phyloP scores from a whole-genome alignment of 2,888 invertebrate genomes.

The Drosophila phalerata region DNA sequence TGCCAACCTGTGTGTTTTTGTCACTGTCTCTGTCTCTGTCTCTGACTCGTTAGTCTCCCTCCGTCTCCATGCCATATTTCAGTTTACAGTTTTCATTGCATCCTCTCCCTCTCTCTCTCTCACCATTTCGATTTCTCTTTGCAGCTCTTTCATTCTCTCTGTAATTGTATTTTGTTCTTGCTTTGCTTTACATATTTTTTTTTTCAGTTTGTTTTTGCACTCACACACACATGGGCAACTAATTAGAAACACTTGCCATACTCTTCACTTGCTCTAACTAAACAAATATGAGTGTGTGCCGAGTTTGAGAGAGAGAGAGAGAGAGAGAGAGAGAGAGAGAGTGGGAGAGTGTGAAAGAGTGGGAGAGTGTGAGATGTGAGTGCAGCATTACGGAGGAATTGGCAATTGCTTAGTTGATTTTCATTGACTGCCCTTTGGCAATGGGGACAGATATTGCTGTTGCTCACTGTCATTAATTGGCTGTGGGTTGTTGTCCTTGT shows the following conservation, averaged over 20 bases:
- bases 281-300: neutral
- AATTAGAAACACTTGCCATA: slow-evolving; percentile 74
- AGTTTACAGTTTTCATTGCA: slow-evolving; percentile 60
- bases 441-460: slow-evolving; percentile 69
- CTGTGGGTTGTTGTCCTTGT: slow-evolving; percentile 45
- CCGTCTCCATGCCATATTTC: slow-evolving; percentile 62
- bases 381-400: slow-evolving; percentile 40
- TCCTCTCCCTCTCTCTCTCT: neutral
- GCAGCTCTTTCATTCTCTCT: slow-evolving; percentile 28
- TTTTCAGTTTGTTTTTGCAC: slow-evolving; percentile 31
- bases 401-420: slow-evolving; percentile 79
- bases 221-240: slow-evolving; percentile 48
- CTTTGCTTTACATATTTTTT: slow-evolving; percentile 15
- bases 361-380: neutral
- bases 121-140: slow-evolving; percentile 14
- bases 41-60: slow-evolving; percentile 52
- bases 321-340: neutral
- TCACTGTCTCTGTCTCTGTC: neutral
- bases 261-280: slow-evolving; percentile 28
- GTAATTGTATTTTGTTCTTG: slow-evolving; percentile 56
- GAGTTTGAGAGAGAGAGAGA: neutral
- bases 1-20: slow-evolving; percentile 45
- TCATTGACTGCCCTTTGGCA: slow-evolving; percentile 73
- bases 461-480: slow-evolving; percentile 77
- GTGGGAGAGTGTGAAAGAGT: neutral